These are phyloP conservation scores for Hypanus sabinus DNA, from an alignment of 2,113 vertebrate genomes.

Conservation along the genomic window DNA sequence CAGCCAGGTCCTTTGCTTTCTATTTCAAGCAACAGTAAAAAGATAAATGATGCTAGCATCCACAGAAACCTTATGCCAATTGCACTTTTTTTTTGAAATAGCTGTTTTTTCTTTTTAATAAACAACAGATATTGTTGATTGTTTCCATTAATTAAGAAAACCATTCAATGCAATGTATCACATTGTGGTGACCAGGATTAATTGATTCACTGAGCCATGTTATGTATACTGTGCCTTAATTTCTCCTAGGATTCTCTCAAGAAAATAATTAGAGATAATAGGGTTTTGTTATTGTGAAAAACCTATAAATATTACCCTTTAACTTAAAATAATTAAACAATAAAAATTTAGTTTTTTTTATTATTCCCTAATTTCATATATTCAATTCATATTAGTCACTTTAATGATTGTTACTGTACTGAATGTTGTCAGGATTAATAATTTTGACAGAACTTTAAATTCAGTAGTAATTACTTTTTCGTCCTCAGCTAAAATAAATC, in stretches of 20 bases:
- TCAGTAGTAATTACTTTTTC: not conserved
- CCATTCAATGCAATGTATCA: not conserved
- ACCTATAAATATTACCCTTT: not conserved
- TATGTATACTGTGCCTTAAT: not conserved
- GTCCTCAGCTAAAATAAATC: not conserved
- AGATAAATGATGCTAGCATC: not conserved
- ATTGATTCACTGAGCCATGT: not conserved
- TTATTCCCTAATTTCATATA: not conserved
- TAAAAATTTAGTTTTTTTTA: not conserved
- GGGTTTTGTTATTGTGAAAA: not conserved
- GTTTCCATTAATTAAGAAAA: not conserved
- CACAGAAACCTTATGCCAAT: not conserved
- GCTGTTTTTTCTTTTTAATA: not conserved
- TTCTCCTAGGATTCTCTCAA: not conserved
- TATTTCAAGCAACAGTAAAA: not conserved
- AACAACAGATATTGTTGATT: not conserved
- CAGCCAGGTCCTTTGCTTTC: not conserved
- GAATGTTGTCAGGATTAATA: not conserved
- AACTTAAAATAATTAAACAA: not conserved
- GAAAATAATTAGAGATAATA: not conserved
- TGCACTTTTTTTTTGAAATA: not conserved
- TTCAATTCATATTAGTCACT: not conserved
- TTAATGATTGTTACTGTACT: not conserved
- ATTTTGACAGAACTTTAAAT: not conserved
- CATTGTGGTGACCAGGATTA: not conserved